Evolutionary conservation across 2,113 vertebrate genomes (phyloP), one percentile per base, ranked within the genome.

Genomic region (Paraplagusia blochii): DNA sequence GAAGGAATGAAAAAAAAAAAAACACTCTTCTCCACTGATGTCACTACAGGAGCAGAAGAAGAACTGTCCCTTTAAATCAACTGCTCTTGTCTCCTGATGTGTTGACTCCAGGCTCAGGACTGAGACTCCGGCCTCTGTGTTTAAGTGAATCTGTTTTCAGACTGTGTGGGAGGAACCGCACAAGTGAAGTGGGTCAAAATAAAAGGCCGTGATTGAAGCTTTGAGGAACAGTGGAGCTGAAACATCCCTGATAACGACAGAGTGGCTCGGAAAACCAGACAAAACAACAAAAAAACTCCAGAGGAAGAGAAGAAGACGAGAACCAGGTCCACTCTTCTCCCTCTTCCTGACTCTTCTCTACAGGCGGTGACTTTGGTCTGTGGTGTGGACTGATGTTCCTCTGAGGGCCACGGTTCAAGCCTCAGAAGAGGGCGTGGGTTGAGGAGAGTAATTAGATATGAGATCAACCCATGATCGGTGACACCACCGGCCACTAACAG

Each of bases 131-230:
- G 19, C 5, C 11, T 52, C 53, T 46, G 8, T 17, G 29, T 57
- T 39, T 9, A 18, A 19, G 42, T 1, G 2, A 0, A 49, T 69
- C 11, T 33, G 69, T 62, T 80, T 72, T 67, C 55, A 48, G 72
- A 63, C 62, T 9, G 77, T 42, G 74, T 80, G 74, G 74, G 77
- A 63, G 74, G 0, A 12, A 59, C 47, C 47, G 3, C 71, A 18
- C n/a, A 45, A 47, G 50, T 36, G 12, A 57, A 42, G 14, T 46
- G 0, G 56, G 49, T 22, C 69, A 46, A 45, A 69, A 62, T 53
- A 61, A 66, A 54, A 78, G 60, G 73, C 66, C 63, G 58, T 66
- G 69, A 82, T 69, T 80, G 72, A 53, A 80, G 74, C 72, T 72
- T 65, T 56, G 63, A 69, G 70, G 69, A 77, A 55, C 47, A 44